Conservation (phyloP, 2,888 invertebrate species). For the Xestobium rufovillosum region DNA sequence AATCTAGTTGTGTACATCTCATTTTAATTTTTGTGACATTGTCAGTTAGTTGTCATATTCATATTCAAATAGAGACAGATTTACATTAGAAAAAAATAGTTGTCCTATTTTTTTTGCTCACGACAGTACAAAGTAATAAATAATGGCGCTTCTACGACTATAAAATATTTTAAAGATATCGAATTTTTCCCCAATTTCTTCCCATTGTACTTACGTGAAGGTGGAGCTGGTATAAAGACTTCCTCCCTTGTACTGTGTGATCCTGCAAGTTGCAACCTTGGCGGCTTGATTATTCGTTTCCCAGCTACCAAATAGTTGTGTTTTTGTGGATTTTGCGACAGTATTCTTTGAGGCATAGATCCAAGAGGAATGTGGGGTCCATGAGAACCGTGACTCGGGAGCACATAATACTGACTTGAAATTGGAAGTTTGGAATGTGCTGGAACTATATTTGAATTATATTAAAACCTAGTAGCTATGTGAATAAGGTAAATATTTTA, state of each 20-base stretch:
- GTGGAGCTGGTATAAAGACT: conserved; percentile 35
- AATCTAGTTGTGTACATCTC: no score
- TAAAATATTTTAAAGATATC: no score
- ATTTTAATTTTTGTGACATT: no score
- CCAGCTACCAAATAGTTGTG: conserved; percentile 8
- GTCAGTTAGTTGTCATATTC: no score
- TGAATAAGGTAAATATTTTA: no score
- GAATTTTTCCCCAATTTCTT: no score
- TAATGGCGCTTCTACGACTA: no score
- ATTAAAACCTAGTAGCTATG: no score
- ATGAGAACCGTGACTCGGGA: conserved; percentile 42
- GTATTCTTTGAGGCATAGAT: conserved; percentile 39
- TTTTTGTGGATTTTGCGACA: conserved; percentile 40
- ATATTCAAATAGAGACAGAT: no score
- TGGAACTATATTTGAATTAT: conserved; percentile 19
- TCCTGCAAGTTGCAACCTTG: conserved; percentile 21
- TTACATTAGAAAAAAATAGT: no score
- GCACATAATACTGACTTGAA: conserved; percentile 33
- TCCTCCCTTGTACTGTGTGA: conserved; percentile 38
- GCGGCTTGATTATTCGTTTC: conserved; percentile 27
- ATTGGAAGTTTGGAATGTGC: conserved; percentile 21
- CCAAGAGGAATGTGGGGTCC: conserved; percentile 43
- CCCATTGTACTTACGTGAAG: conserved; percentile 23
- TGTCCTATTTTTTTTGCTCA: no score
- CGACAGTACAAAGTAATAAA: no score